Evolutionary conservation across 2,888 invertebrate genomes (phyloP).

Genomic region (Cephus nigrinus): DNA sequence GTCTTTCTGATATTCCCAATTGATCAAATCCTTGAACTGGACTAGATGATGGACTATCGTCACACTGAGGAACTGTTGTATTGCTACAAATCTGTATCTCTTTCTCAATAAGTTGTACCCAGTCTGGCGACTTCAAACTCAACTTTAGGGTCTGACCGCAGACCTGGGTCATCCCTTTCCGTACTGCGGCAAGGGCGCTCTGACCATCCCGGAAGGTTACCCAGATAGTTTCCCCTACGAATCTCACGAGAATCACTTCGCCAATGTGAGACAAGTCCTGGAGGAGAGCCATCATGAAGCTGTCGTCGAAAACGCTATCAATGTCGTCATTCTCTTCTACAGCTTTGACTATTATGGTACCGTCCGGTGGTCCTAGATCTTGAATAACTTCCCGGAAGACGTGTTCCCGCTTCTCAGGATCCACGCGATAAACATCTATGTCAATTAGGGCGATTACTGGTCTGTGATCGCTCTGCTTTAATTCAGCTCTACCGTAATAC

Average conservation of each 20-base stretch:
- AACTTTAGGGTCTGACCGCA: constrained; percentile 77
- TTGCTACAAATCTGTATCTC: constrained; percentile 88
- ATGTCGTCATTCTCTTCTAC: constrained; percentile 69
- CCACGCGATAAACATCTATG: constrained; percentile 85
- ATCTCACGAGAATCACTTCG: constrained; percentile 90
- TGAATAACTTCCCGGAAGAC: constrained; percentile 88
- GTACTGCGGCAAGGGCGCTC: constrained; percentile 81
- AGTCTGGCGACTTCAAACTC: constrained; percentile 84
- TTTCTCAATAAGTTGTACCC: constrained; percentile 83
- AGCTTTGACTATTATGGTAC: constrained; percentile 84
- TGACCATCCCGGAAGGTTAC: constrained; percentile 93
- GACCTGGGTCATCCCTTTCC: constrained; percentile 70
- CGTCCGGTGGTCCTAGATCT: constrained; percentile 94
- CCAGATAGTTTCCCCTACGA: constrained; percentile 90
- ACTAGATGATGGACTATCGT: constrained; percentile 40
- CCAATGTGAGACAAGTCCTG: constrained; percentile 87
- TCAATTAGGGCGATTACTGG: constrained; percentile 94
- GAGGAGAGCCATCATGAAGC: constrained; percentile 81
- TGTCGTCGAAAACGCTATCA: constrained; percentile 80
- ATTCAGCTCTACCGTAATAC: constrained; percentile 92
- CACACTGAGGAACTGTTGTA: constrained; percentile 83
- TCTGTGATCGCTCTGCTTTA: constrained; percentile 97
- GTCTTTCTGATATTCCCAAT: constrained; percentile 68
- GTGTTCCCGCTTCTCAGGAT: constrained; percentile 79
- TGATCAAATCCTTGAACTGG: constrained; percentile 66